phyloP scores from a whole-genome alignment of 1,140 invertebrate species.

The Chrysomallon squamiferum region DNA sequence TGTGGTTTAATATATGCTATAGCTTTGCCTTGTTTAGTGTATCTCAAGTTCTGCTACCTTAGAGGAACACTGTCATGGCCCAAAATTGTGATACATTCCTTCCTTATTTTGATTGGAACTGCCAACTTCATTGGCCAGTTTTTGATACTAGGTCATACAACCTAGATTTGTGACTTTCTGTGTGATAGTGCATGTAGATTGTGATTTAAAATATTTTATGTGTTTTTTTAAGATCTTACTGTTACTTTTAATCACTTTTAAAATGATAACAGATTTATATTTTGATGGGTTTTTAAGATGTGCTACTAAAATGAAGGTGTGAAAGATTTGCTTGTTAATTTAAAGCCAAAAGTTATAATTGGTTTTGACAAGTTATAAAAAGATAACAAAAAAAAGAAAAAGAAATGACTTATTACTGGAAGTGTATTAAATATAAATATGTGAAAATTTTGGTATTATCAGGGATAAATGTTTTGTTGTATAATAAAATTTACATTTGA shows the following conservation, averaged over 20 bases:
- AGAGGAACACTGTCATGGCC: constrained; percentile 69
- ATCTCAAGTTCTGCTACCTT: constrained; percentile 73
- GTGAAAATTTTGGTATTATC: too few species aligned
- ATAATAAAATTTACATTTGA: too few species aligned
- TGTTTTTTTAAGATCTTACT: neutral
- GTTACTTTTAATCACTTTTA: neutral
- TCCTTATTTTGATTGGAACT: constrained; percentile 74
- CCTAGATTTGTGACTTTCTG: neutral
- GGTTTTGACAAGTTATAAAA: too few species aligned
- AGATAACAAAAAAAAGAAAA: too few species aligned
- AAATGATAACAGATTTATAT: neutral
- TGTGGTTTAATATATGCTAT: constrained; percentile 90
- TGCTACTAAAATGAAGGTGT: too few species aligned
- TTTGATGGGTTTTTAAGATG: neutral
- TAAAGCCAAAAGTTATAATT: too few species aligned
- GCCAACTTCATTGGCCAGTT: constrained; percentile 82
- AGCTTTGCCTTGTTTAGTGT: constrained; percentile 78
- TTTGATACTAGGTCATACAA: constrained; percentile 59
- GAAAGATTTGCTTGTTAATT: too few species aligned
- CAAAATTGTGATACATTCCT: constrained; percentile 68
- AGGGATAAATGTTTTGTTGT: too few species aligned
- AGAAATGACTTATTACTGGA: too few species aligned
- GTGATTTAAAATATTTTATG: too few species aligned
- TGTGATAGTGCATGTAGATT: too few species aligned
- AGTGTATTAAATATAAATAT: too few species aligned